Conservation (phyloP, 2,113 vertebrate species). For the Phylloscopus trochilus region DNA sequence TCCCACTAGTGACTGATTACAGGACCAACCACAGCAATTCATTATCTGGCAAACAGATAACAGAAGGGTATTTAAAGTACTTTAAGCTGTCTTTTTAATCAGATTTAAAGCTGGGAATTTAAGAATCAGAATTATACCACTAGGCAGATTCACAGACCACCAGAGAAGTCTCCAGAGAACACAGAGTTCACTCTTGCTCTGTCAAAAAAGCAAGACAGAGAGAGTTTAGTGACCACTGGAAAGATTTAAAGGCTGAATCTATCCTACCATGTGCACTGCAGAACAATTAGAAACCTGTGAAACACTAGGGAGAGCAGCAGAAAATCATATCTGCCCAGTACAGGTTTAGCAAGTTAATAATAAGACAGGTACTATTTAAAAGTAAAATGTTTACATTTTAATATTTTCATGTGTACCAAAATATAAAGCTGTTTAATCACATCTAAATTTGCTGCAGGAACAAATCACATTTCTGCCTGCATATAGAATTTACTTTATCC, state of each 20-base stretch:
- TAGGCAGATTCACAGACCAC: background rate
- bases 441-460: background rate
- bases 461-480: background rate
- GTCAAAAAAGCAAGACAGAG: background rate
- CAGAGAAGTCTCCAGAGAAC: background rate
- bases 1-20: conserved; percentile 13
- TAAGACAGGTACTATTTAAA: background rate
- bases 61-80: background rate
- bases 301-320: background rate
- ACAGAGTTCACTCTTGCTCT: background rate
- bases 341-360: background rate
- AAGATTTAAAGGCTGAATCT: background rate
- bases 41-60: conserved; percentile 23
- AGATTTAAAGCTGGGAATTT: conserved; percentile 24
- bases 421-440: background rate
- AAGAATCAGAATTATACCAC: background rate
- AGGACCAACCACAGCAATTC: conserved; percentile 9
- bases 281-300: background rate
- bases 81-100: conserved; percentile 14
- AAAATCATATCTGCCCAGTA: background rate
- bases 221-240: background rate
- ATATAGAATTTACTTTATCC: background rate
- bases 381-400: background rate
- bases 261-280: background rate
- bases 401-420: background rate